Conservation (phyloP, 2,797 vertebrate species). For the Oreortyx pictus region DNA sequence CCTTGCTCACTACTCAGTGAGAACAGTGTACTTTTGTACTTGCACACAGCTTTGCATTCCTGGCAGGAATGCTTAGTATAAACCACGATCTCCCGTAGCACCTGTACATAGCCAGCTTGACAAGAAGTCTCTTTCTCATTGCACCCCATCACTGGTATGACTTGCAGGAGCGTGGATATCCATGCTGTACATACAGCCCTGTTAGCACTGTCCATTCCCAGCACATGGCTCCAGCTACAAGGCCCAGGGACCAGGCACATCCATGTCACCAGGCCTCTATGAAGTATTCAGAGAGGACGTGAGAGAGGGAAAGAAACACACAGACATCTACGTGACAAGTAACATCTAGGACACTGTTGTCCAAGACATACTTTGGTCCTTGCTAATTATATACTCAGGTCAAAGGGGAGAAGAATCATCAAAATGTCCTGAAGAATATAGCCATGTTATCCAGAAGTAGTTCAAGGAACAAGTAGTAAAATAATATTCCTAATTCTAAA, state of each 20-base stretch:
- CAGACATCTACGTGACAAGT: fast-evolving
- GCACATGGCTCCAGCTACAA: not conserved
- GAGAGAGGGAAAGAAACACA: not conserved
- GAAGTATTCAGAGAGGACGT: not conserved
- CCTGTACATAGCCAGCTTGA: not conserved
- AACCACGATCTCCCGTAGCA: not conserved
- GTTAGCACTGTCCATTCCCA: not conserved
- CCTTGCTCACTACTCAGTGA: not conserved
- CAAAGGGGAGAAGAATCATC: not conserved
- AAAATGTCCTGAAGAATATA: not conserved
- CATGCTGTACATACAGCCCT: not conserved
- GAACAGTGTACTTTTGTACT: not conserved
- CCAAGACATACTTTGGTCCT: not conserved
- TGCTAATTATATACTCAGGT: not conserved
- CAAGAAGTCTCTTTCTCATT: not conserved
- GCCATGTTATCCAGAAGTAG: not conserved
- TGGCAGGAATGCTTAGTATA: not conserved
- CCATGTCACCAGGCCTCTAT: not conserved
- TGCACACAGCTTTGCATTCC: not conserved
- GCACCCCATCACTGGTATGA: too few species aligned
- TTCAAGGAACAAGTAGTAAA: not conserved
- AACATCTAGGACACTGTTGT: not conserved
- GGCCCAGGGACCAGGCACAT: not conserved
- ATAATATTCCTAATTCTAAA: not conserved
- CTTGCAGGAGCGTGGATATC: too few species aligned